These are phyloP conservation scores for Microctenopoma stevenorrisi DNA, from an alignment of 2,797 vertebrate species.

Conservation along the genomic window DNA sequence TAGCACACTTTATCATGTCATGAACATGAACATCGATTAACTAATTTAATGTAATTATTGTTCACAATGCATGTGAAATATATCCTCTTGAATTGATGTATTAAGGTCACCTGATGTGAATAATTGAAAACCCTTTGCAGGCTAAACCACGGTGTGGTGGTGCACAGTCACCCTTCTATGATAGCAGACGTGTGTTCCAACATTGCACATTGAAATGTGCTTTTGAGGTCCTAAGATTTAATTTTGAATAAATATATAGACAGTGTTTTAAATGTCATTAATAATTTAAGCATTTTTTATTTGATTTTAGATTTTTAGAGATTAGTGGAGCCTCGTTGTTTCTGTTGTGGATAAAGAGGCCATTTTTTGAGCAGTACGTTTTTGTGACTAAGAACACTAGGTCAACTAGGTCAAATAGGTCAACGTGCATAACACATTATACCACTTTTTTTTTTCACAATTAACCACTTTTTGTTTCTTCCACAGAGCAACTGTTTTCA, in stretches of 20 bases:
- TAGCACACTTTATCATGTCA: neutral
- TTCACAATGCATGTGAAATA: constrained; percentile 72
- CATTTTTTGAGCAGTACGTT: neutral
- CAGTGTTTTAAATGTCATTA: neutral
- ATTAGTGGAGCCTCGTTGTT: neutral
- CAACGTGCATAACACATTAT: neutral
- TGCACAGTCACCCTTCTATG: constrained; percentile 20
- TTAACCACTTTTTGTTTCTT: constrained; percentile 14
- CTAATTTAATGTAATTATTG: constrained; percentile 64
- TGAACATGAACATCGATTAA: constrained; percentile 29
- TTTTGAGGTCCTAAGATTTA: neutral
- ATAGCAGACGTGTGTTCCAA: neutral
- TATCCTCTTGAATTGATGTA: constrained; percentile 69
- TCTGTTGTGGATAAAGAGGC: neutral
- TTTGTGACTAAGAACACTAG: neutral
- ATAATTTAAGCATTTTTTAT: constrained; percentile 11
- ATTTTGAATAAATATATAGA: neutral
- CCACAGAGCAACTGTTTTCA: constrained; percentile 80
- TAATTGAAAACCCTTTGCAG: constrained; percentile 75
- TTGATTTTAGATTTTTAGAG: neutral
- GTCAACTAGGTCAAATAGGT: neutral
- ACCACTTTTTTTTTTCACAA: neutral
- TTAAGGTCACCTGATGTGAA: constrained; percentile 75
- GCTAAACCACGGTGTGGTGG: constrained; percentile 49
- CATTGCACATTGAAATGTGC: neutral